Conservation (phyloP, 2,888 invertebrate species). For the Sphinx pinastri region DNA sequence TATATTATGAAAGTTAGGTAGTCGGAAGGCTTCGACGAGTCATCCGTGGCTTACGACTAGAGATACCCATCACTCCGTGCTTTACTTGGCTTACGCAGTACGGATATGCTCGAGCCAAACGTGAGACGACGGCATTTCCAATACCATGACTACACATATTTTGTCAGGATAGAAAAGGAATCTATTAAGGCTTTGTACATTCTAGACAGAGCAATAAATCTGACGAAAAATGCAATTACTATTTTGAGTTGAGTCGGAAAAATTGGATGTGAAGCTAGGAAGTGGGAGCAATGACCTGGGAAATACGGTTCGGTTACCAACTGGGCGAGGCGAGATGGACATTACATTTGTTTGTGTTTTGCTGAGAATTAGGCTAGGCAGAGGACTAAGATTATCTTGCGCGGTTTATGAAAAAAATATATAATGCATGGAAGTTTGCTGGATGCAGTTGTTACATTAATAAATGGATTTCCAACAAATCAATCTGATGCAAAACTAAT, state of each 20-base stretch:
- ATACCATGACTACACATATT: background rate
- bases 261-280: conserved; percentile 3
- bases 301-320: background rate
- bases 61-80: conserved; percentile 14
- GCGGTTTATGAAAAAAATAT: background rate
- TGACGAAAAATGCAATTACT: background rate
- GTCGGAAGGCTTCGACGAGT: conserved; percentile 4
- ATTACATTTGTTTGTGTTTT: conserved; percentile 5
- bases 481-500: background rate
- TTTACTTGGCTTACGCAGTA: conserved; percentile 20
- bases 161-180: background rate
- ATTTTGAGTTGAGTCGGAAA: conserved; percentile 13
- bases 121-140: background rate
- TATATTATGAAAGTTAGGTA: background rate
- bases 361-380: background rate
- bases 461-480: too few species aligned
- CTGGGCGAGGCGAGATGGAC: background rate
- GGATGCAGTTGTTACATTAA: too few species aligned
- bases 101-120: background rate
- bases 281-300: background rate
- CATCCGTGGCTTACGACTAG: conserved; percentile 20
- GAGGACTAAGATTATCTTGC: background rate
- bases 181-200: background rate
- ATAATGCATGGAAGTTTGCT: too few species aligned
- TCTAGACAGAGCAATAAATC: background rate